Conservation (phyloP, 2,113 vertebrate species). For the Beaufortia kweichowensis region DNA sequence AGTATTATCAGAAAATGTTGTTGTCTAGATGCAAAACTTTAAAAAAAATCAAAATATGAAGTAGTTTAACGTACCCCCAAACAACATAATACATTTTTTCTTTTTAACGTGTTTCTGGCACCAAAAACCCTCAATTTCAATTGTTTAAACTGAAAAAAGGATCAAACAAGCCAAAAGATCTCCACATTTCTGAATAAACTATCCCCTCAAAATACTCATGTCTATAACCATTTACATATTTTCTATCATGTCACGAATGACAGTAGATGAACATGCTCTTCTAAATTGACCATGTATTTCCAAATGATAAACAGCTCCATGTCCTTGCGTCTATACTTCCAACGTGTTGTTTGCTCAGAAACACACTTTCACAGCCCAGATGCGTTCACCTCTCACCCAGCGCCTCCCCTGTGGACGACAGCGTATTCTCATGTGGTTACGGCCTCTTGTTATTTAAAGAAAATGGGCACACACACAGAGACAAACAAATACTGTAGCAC, state of each 20-base stretch:
- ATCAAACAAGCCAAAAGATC: no score
- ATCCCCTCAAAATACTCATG: background rate
- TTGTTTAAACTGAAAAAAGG: no score
- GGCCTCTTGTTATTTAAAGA: constrained; percentile 35
- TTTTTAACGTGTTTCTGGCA: no score
- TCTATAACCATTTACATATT: background rate
- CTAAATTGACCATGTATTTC: background rate
- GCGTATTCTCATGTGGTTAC: background rate
- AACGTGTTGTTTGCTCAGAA: constrained; percentile 8
- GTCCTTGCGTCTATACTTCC: background rate
- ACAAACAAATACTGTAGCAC: constrained; percentile 11
- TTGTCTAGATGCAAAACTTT: no score
- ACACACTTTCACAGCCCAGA: constrained; percentile 6
- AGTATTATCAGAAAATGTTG: no score
- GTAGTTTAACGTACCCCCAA: no score
- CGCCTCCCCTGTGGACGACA: background rate
- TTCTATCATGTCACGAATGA: no score
- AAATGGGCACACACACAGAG: constrained; percentile 28
- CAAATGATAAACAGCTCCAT: no score
- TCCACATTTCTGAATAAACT: no score
- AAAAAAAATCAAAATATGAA: no score
- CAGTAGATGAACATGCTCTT: background rate
- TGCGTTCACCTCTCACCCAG: constrained; percentile 27
- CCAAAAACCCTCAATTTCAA: no score
- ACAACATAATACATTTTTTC: no score